Evolutionary conservation across 2,113 vertebrate species (phyloP).

Genomic region (Tragelaphus imberbis): DNA sequence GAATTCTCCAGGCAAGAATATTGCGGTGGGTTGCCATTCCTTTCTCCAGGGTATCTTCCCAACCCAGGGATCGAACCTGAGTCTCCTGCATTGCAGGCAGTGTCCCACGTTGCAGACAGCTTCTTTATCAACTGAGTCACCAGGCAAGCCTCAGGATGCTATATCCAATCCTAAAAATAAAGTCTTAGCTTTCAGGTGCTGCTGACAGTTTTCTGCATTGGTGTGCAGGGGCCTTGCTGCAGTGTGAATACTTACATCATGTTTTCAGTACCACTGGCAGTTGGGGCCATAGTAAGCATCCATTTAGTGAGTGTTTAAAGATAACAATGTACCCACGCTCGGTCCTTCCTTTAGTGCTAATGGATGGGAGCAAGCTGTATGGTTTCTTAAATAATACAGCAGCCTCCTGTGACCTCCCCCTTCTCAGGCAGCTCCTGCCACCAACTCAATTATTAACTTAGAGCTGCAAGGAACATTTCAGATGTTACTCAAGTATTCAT

Average conservation of each 20-base stretch:
- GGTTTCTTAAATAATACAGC: conserved; percentile 21
- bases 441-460: conserved; percentile 15
- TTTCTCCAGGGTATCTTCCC: background rate
- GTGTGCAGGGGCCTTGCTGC: background rate
- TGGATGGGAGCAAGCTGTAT: background rate
- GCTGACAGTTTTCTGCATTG: background rate
- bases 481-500: background rate
- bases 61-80: background rate
- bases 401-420: background rate
- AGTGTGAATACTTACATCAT: background rate
- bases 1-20: background rate
- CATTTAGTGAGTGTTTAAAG: conserved; percentile 27
- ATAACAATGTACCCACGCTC: background rate
- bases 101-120: background rate
- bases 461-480: background rate
- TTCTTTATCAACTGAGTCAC: background rate
- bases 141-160: background rate
- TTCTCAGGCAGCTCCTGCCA: background rate
- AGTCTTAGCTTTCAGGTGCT: background rate
- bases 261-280: background rate
- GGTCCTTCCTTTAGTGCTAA: conserved; percentile 13
- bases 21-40: background rate
- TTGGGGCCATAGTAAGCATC: background rate
- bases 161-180: background rate
- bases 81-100: background rate